phyloP scores from a whole-genome alignment of 2,797 vertebrate genomes.

The Periparus ater region DNA sequence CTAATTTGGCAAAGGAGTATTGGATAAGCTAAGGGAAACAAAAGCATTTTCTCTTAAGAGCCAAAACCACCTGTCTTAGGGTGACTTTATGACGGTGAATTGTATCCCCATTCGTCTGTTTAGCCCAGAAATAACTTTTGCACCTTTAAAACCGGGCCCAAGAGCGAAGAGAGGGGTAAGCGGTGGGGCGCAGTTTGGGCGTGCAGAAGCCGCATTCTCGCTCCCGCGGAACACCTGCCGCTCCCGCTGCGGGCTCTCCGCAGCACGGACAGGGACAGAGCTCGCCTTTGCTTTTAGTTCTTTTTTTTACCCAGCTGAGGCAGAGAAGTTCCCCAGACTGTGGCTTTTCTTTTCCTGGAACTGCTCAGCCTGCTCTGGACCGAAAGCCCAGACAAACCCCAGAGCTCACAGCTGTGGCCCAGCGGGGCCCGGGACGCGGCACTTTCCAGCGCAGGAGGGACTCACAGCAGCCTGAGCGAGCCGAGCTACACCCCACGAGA shows the following conservation, averaged over 20 bases:
- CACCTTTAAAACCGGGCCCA: too few relatives aligned
- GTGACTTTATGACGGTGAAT: too few relatives aligned
- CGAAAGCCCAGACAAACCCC: neutral
- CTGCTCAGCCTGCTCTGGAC: too few relatives aligned
- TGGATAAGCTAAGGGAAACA: neutral
- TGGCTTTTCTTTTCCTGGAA: neutral
- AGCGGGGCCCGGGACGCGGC: rapidly evolving
- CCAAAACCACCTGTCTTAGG: neutral
- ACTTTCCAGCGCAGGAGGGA: neutral
- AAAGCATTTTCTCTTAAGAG: neutral
- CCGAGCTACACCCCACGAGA: rapidly evolving
- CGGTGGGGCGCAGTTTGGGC: neutral
- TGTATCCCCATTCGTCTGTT: neutral
- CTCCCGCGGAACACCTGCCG: neutral
- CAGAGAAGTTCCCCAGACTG: neutral
- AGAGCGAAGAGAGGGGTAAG: neutral
- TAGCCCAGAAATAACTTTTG: neutral
- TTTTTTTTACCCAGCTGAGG: neutral
- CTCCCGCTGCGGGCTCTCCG: too few relatives aligned
- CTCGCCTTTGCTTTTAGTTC: too few relatives aligned
- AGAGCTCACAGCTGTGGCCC: neutral
- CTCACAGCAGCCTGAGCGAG: neutral
- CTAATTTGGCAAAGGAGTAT: neutral
- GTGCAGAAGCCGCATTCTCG: too few relatives aligned
- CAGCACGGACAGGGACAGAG: neutral